Evolutionary conservation across 2,113 vertebrate genomes (phyloP).

Genomic region (Limnothrissa miodon): DNA sequence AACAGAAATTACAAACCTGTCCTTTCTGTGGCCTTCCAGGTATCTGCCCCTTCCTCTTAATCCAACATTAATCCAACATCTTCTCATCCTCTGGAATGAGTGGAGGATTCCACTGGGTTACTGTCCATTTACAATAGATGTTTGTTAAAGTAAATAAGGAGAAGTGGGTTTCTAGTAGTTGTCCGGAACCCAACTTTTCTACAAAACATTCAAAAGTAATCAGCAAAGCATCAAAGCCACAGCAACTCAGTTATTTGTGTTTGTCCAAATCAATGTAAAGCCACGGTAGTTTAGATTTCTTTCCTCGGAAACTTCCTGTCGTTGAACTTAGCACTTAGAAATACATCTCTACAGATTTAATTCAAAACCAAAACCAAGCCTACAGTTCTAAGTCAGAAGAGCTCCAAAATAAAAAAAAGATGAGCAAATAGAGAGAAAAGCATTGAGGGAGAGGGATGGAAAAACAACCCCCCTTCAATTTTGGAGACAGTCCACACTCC

Average conservation of each 20-base stretch:
- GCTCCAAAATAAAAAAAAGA: background rate
- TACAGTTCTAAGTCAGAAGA: background rate
- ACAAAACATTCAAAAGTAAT: background rate
- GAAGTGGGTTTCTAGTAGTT: background rate
- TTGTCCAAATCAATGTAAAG: background rate
- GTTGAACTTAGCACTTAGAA: background rate
- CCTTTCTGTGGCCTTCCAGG: background rate
- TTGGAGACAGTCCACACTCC: background rate
- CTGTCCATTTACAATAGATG: constrained; percentile 13
- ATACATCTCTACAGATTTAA: background rate
- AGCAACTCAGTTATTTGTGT: background rate
- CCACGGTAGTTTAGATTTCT: background rate
- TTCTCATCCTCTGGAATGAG: background rate
- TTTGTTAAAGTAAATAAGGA: background rate
- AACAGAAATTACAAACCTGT: background rate
- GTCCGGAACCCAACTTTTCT: background rate
- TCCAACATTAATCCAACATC: background rate
- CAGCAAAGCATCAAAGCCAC: constrained; percentile 6
- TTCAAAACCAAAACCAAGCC: background rate
- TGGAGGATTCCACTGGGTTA: background rate
- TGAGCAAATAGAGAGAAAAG: background rate
- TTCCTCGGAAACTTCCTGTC: background rate
- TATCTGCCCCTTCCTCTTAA: background rate
- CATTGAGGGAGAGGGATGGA: background rate
- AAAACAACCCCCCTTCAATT: background rate